A percentile compares a stretch with the other conserved stretches of the same genome.
phyloP scores from a whole-genome alignment of 2,113 vertebrate species.

The Lontra canadensis region DNA sequence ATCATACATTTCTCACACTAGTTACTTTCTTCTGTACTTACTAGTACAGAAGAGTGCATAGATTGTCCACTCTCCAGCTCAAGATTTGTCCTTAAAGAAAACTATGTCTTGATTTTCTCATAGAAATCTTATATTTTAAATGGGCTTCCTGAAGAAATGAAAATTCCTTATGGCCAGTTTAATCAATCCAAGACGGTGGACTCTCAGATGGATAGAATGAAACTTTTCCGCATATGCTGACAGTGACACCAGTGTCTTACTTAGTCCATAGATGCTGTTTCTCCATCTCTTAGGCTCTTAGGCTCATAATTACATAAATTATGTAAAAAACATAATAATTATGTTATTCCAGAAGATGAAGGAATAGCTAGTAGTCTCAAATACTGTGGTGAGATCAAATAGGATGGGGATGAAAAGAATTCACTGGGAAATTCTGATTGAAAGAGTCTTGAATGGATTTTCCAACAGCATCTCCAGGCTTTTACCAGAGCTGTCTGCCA shows the following conservation, averaged over 20 bases:
- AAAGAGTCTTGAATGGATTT: background rate
- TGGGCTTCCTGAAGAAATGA: background rate
- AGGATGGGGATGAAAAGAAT: background rate
- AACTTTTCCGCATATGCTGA: background rate
- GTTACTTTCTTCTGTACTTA: background rate
- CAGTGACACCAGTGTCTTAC: background rate
- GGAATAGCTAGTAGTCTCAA: background rate
- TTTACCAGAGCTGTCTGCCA: background rate
- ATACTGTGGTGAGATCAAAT: background rate
- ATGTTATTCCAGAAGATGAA: background rate
- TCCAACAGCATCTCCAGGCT: background rate
- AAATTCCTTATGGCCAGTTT: background rate
- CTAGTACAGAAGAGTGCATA: too few species aligned
- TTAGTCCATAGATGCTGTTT: background rate
- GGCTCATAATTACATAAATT: background rate
- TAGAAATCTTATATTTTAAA: background rate
- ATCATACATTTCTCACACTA: background rate
- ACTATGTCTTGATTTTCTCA: background rate
- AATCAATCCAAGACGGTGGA: background rate
- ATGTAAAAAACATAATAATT: background rate
- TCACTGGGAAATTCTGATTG: background rate
- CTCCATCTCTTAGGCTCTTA: background rate
- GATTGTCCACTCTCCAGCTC: too few species aligned
- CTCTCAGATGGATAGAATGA: background rate
- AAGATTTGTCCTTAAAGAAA: background rate